A percentile compares a stretch with the other conserved stretches of the same genome.
Evolutionary conservation across 2,113 vertebrate species (phyloP).

Genomic region (Perca schrenkii): DNA sequence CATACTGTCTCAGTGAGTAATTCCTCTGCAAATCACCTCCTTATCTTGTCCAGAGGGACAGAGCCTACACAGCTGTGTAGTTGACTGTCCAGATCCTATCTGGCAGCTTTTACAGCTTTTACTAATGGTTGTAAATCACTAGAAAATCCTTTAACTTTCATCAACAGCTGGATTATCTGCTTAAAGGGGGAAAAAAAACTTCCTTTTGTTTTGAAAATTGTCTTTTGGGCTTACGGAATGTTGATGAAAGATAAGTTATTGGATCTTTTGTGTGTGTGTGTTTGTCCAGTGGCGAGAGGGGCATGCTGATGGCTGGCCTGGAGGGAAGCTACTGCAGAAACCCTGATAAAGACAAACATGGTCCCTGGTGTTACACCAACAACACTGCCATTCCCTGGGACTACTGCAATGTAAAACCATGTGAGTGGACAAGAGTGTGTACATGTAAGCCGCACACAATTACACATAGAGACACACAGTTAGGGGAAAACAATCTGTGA

Average conservation of each 20-base stretch:
- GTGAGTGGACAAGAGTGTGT: slow-evolving; percentile 84
- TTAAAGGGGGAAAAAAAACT: neutral
- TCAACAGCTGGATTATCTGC: slow-evolving; percentile 11
- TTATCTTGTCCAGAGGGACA: slow-evolving; percentile 60
- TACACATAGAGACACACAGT: neutral
- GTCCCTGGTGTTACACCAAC: slow-evolving; percentile 98
- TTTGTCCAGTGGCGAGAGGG: slow-evolving; percentile 69
- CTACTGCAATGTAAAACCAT: slow-evolving; percentile 93
- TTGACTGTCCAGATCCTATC: slow-evolving; percentile 60
- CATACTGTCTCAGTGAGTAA: slow-evolving; percentile 63
- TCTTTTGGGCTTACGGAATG: slow-evolving; percentile 28
- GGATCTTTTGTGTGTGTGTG: slow-evolving; percentile 49
- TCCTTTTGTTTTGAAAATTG: slow-evolving; percentile 31
- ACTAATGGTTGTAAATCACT: slow-evolving; percentile 55
- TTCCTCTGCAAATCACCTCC: slow-evolving; percentile 56
- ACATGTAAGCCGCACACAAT: neutral
- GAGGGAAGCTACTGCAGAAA: slow-evolving; percentile 95
- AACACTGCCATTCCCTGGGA: slow-evolving; percentile 94
- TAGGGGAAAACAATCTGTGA: neutral
- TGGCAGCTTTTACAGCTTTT: slow-evolving; percentile 40
- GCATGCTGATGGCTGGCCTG: slow-evolving; percentile 84
- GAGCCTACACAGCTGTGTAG: slow-evolving; percentile 69
- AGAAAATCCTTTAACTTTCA: slow-evolving; percentile 26
- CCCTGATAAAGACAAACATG: slow-evolving; percentile 96
- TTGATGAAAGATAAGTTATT: slow-evolving; percentile 38